Evolutionary conservation across 2,113 vertebrate genomes (phyloP).

Genomic region (Felis chaus): DNA sequence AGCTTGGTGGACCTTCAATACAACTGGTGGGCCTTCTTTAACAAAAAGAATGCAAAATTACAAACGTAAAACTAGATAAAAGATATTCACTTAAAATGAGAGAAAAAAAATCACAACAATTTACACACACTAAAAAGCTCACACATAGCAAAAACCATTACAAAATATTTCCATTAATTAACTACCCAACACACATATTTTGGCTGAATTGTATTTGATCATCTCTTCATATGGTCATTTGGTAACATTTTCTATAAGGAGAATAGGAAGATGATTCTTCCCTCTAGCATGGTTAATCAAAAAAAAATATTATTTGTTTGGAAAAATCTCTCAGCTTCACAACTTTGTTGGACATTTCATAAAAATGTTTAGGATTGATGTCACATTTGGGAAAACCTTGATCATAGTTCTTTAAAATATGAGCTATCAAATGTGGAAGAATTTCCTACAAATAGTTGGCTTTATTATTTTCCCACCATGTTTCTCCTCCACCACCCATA

Average conservation of each 20-base stretch:
- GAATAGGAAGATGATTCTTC: neutral
- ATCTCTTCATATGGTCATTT: neutral
- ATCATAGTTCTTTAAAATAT: neutral
- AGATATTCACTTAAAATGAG: conserved; percentile 34
- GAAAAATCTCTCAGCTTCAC: neutral
- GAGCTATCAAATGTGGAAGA: neutral
- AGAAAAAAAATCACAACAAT: neutral
- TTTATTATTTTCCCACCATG: neutral
- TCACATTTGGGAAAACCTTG: neutral
- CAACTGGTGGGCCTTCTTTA: neutral
- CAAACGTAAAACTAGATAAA: neutral
- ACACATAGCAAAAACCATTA: neutral
- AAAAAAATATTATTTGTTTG: neutral
- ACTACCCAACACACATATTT: neutral
- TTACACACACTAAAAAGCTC: neutral
- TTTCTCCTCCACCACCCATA: neutral
- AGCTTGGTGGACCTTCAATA: neutral
- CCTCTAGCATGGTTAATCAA: neutral
- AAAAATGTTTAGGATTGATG: neutral
- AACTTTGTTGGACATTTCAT: neutral
- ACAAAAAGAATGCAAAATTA: neutral
- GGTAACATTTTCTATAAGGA: neutral
- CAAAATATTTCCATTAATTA: neutral
- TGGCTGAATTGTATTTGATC: neutral
- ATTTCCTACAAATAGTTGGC: neutral